Evolutionary conservation across 2,797 vertebrate genomes (phyloP).

Genomic region (Lemur catta): DNA sequence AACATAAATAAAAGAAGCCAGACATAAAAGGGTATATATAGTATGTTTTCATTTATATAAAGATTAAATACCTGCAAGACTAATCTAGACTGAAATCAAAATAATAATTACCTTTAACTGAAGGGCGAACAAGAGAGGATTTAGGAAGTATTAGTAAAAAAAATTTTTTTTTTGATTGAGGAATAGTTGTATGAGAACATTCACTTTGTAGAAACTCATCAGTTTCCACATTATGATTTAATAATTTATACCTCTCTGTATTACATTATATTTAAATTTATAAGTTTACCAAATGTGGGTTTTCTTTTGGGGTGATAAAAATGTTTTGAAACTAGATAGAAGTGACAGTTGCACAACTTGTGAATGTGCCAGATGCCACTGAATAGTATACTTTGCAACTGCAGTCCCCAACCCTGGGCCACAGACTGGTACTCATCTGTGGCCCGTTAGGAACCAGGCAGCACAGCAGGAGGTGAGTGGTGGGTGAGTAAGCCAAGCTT

Average conservation of each 20-base stretch:
- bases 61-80: neutral
- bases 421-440: no score
- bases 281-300: neutral
- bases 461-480: no score
- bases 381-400: neutral
- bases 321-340: neutral
- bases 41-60: neutral
- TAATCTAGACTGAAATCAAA: slow-evolving; percentile 34
- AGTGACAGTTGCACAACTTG: neutral
- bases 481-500: no score
- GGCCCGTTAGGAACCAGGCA: no score
- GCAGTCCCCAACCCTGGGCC: no score
- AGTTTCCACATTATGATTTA: neutral
- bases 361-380: neutral
- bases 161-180: neutral
- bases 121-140: neutral
- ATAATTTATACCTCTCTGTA: neutral
- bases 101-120: neutral
- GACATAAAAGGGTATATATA: neutral
- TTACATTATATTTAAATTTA: neutral
- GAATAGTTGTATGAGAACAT: neutral
- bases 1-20: neutral
- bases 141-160: neutral
- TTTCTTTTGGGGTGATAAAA: neutral
- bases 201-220: neutral